Evolutionary conservation across 1,140 invertebrate genomes (phyloP).

Genomic region (Araneus ventricosus): DNA sequence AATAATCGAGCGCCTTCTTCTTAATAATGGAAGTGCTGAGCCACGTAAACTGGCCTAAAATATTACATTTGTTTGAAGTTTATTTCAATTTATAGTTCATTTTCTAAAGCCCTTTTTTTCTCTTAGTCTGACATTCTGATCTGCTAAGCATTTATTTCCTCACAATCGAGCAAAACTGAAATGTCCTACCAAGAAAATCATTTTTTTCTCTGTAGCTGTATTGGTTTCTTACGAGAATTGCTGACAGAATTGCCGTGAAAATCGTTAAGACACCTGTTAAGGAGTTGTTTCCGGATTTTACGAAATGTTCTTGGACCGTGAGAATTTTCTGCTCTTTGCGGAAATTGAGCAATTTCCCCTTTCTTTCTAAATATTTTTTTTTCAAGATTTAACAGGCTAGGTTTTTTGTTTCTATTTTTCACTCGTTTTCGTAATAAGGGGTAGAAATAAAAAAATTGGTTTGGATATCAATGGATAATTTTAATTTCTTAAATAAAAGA

Average conservation of each 20-base stretch:
- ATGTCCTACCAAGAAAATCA: neutral
- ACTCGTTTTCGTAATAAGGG: no score
- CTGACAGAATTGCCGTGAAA: neutral
- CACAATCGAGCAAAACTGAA: neutral
- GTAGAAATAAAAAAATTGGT: no score
- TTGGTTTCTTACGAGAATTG: neutral
- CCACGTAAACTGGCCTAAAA: no score
- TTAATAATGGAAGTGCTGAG: no score
- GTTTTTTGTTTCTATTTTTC: neutral
- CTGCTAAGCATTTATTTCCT: neutral
- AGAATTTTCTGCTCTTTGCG: neutral
- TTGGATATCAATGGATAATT: no score
- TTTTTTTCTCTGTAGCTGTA: neutral
- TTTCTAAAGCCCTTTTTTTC: no score
- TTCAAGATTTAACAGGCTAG: neutral
- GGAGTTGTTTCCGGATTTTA: neutral
- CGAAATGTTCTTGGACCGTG: neutral
- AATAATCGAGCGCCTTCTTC: no score
- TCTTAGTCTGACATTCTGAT: no score
- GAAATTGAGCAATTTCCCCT: slow-evolving; percentile 10
- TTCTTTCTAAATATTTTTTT: neutral
- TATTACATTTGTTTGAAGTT: no score
- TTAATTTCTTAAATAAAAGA: no score
- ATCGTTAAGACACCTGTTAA: neutral
- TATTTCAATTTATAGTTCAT: neutral